Evolutionary conservation across 2,113 vertebrate species (phyloP), one percentile per base, ranked within the genome.

Genomic region (Oriolus oriolus): DNA sequence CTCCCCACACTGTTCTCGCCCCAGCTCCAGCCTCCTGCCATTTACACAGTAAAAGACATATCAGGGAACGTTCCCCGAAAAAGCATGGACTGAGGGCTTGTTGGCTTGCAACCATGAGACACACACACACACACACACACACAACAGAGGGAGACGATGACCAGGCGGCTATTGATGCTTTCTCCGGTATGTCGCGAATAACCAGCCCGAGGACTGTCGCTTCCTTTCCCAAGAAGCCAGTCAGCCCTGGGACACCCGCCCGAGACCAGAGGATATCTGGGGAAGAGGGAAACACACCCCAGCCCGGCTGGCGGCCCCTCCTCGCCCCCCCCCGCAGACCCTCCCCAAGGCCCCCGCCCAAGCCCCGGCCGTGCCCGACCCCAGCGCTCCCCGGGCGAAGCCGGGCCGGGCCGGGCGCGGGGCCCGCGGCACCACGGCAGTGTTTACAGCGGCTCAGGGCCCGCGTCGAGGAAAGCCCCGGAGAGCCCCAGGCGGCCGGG

Each of bases 1-100:
- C 7, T 26, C 30, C 54, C 31, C 13, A 6, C 3, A 3, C 15
- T 5, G 27, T 10, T 63, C 35, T 22, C 37, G n/a, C 28, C 39
- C n/a, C n/a, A 11, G 6, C 37, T 80, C 42, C 16, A 19, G 9
- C 42, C 77, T 59, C 44, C 31, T 13, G 16, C 9, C 70, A 26
- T 28, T 80, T 13, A 35, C 54, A 49, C 1, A 5, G 12, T 5
- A 6, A 23, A 57, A 84, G 13, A 5, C 37, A 0, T 1, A 35
- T 3, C 19, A 23, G 21, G 27, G 41, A 82, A 50, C 2, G 1
- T 5, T 11, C 41, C 41, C 31, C 3, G 22, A 61, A 57, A 44
- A 68, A 35, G 28, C 30, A 35, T 0, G 31, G 9, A 44, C 7
- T 6, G 2, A 60, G 18, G 21, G 30, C 54, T 52, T 8, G 9